Percentiles rank a stretch among this genome's conserved stretches.
Conservation (phyloP, 1,140 invertebrate genomes). For the Ooceraea biroi region DNA sequence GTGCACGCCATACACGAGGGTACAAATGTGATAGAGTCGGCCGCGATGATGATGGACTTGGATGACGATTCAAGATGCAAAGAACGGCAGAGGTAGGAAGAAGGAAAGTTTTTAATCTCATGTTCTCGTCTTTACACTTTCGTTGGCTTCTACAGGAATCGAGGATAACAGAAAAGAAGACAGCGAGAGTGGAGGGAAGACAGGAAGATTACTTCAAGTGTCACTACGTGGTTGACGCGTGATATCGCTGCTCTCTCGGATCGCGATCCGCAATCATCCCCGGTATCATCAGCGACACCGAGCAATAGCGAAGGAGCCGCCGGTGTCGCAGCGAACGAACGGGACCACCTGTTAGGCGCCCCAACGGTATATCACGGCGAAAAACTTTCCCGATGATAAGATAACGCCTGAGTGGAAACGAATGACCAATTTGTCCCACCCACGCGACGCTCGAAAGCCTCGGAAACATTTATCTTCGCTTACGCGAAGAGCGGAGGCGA, state of each 20-base stretch:
- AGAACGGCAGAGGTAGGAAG: not conserved
- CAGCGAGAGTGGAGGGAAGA: not conserved
- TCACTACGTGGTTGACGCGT: constrained; percentile 77
- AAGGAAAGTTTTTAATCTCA: not conserved
- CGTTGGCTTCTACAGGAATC: not conserved
- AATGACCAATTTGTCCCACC: constrained; percentile 47
- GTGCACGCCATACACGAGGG: not conserved
- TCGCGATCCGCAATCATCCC: constrained; percentile 16
- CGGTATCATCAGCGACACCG: constrained; percentile 20
- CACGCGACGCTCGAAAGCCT: not conserved
- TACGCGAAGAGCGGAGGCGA: not conserved
- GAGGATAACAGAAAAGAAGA: not conserved
- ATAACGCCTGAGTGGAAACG: constrained; percentile 36
- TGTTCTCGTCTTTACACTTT: not conserved
- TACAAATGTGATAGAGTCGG: not conserved
- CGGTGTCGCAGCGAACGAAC: not conserved
- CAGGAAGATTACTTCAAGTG: constrained; percentile 11
- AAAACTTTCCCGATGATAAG: constrained; percentile 43
- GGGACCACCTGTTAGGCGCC: constrained; percentile 57
- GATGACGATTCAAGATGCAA: constrained; percentile 34
- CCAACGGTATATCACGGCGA: constrained; percentile 28
- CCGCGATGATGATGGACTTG: constrained; percentile 31
- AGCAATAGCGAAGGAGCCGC: constrained; percentile 2
- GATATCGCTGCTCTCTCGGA: constrained; percentile 42
- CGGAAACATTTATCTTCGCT: constrained; percentile 23